Evolutionary conservation across 2,797 vertebrate species (phyloP).

Genomic region (Oryzias dopingdopingensis): DNA sequence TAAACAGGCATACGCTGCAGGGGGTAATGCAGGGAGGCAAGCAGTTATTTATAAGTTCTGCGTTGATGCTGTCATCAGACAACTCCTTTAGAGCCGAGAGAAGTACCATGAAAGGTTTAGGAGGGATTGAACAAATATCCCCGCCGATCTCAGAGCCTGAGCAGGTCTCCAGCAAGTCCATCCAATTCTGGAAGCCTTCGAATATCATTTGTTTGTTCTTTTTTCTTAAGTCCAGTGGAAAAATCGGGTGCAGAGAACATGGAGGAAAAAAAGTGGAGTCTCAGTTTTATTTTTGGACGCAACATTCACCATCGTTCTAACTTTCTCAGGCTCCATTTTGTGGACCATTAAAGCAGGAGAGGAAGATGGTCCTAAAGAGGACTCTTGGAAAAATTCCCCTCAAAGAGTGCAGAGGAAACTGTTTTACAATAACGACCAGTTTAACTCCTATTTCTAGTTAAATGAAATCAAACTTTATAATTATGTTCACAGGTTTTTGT

Average conservation of each 20-base stretch:
- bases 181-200: slow-evolving; percentile 46
- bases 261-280: slow-evolving; percentile 46
- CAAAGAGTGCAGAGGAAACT: slow-evolving; percentile 20
- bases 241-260: slow-evolving; percentile 46
- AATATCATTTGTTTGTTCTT: slow-evolving; percentile 40
- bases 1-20: slow-evolving; percentile 48
- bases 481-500: slow-evolving; percentile 24
- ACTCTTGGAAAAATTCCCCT: slow-evolving; percentile 28
- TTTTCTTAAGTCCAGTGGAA: slow-evolving; percentile 30
- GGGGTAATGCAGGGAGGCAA: slow-evolving; percentile 45
- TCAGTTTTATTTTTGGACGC: slow-evolving; percentile 64
- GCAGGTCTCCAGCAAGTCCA: slow-evolving; percentile 36
- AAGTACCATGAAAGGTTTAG: slow-evolving; percentile 48
- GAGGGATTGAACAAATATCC: slow-evolving; percentile 53
- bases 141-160: slow-evolving; percentile 28
- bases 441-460: slow-evolving; percentile 15
- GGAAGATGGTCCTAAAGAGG: slow-evolving; percentile 56
- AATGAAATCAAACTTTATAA: slow-evolving; percentile 25
- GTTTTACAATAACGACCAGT: slow-evolving; percentile 12
- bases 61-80: slow-evolving; percentile 60
- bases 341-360: slow-evolving; percentile 60
- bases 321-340: slow-evolving; percentile 67
- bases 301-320: slow-evolving; percentile 58
- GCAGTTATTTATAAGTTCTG: slow-evolving; percentile 67
- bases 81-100: slow-evolving; percentile 47